These are phyloP conservation scores for Penaeus indicus DNA, from an alignment of 1,140 invertebrate genomes.

Conservation along the genomic window DNA sequence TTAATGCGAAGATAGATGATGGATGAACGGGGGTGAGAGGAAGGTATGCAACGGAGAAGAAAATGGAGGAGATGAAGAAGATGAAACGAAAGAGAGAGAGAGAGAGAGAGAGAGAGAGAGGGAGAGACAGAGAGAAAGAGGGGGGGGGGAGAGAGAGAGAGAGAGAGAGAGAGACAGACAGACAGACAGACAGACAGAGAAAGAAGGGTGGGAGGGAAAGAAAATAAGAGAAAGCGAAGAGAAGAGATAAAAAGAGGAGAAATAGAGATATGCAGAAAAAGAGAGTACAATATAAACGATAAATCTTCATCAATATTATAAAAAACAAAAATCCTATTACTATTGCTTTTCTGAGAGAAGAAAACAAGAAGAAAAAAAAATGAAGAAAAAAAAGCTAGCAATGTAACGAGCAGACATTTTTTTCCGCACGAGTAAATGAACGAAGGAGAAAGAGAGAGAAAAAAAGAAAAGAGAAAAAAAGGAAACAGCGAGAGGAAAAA, in stretches of 20 bases:
- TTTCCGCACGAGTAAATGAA: no score
- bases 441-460: no score
- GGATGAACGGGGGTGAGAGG: not conserved
- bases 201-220: not conserved
- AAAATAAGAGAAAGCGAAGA: not conserved
- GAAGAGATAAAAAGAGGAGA: not conserved
- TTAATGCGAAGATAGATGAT: not conserved
- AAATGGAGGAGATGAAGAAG: constrained; percentile 5
- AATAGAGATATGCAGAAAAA: not conserved
- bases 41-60: not conserved
- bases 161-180: not conserved
- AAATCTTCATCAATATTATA: no score
- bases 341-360: no score
- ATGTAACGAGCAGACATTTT: no score
- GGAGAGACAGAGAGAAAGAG: not conserved
- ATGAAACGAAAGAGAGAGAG: not conserved
- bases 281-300: no score
- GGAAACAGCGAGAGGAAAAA: no score
- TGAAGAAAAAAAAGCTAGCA: no score
- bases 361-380: no score
- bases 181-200: not conserved
- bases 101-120: constrained; percentile 18
- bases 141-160: not conserved
- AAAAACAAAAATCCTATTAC: no score
- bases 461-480: no score